Evolutionary conservation across 2,888 invertebrate species (phyloP).

Genomic region (Drosophila mercatorum): DNA sequence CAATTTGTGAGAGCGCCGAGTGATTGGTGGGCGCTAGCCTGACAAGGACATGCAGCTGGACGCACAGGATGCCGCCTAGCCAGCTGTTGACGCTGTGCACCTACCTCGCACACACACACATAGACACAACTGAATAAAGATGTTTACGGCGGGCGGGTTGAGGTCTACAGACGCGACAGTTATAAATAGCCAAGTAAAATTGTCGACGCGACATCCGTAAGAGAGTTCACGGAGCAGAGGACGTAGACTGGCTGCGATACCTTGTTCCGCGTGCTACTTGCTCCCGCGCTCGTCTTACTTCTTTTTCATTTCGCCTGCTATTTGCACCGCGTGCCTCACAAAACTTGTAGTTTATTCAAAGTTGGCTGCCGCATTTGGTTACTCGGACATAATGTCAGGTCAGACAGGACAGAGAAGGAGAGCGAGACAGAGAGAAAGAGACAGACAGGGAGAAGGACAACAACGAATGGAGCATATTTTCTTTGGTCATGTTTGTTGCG

Average conservation of each 20-base stretch:
- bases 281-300: conserved; percentile 7
- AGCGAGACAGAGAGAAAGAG: not conserved
- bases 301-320: conserved; percentile 29
- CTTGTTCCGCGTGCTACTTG: conserved; percentile 39
- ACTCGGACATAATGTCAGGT: conserved; percentile 27
- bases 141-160: conserved; percentile 38
- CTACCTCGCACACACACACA: conserved; percentile 35
- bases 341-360: conserved; percentile 75
- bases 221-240: conserved; percentile 15
- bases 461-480: conserved; percentile 57
- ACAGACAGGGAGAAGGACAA: not conserved
- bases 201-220: conserved; percentile 54
- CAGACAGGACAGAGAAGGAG: not conserved
- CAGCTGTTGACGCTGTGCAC: conserved; percentile 51
- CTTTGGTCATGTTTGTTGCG: conserved; percentile 36
- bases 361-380: conserved; percentile 44
- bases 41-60: conserved; percentile 35
- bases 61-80: conserved; percentile 27
- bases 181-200: conserved; percentile 77
- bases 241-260: conserved; percentile 52
- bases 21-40: conserved; percentile 67
- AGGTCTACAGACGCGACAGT: conserved; percentile 59
- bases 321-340: conserved; percentile 53
- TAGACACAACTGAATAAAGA: conserved; percentile 57
- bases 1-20: conserved; percentile 74